phyloP scores from a whole-genome alignment of 2,888 invertebrate species.

The Furcula furcula region DNA sequence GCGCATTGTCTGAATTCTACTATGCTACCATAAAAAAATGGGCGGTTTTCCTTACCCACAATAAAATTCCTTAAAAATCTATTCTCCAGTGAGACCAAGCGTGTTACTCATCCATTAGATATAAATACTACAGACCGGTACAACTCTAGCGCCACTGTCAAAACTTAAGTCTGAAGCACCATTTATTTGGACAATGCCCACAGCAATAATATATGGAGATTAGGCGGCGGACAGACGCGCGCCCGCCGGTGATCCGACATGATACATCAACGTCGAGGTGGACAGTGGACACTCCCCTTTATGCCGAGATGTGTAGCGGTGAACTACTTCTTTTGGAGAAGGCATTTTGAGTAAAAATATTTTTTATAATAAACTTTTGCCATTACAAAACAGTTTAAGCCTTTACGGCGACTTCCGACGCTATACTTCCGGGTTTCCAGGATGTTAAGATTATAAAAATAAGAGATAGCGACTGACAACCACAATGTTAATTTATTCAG shows the following conservation, averaged over 20 bases:
- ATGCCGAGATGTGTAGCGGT: conserved; percentile 24
- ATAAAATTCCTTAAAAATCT: too few relatives aligned
- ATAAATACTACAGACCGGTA: conserved; percentile 8
- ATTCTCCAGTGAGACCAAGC: too few relatives aligned
- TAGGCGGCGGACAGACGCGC: conserved; percentile 78
- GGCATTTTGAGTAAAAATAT: conserved; percentile 14
- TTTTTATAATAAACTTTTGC: too few relatives aligned
- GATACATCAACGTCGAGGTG: conserved; percentile 79
- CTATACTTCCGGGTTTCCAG: too few relatives aligned
- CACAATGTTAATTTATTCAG: too few relatives aligned
- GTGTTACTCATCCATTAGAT: too few relatives aligned
- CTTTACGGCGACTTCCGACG: too few relatives aligned
- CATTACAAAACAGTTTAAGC: background rate
- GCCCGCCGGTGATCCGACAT: conserved; percentile 72
- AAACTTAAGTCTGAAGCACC: conserved; percentile 73
- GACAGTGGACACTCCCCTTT: conserved; percentile 72
- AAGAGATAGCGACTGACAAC: too few relatives aligned
- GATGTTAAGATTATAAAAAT: too few relatives aligned
- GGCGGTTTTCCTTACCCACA: too few relatives aligned
- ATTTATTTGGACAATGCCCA: conserved; percentile 78
- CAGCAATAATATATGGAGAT: conserved; percentile 77
- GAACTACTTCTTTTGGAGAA: conserved; percentile 31
- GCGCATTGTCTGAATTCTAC: too few relatives aligned
- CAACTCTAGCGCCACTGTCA: conserved; percentile 48
- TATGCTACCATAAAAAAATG: too few relatives aligned